phyloP scores from a whole-genome alignment of 1,140 invertebrate species.

The Listronotus oregonensis region DNA sequence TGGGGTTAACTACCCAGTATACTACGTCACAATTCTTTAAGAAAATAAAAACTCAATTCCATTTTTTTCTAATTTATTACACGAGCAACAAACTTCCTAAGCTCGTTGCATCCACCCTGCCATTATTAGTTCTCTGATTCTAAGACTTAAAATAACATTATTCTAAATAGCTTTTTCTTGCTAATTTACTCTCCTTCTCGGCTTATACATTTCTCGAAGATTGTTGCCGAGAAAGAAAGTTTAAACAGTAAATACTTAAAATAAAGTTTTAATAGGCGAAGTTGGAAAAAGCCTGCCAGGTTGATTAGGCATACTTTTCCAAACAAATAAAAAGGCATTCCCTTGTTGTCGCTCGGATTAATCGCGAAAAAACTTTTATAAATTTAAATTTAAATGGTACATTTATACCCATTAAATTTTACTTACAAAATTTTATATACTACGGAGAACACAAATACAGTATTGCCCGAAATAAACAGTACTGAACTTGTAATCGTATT shows the following conservation, averaged over 20 bases:
- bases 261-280: slow-evolving; percentile 12
- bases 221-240: neutral
- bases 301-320: slow-evolving; percentile 3
- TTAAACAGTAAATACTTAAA: slow-evolving; percentile 18
- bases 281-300: slow-evolving; percentile 1
- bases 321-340: slow-evolving; percentile 6
- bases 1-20: too few relatives aligned
- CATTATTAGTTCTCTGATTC: neutral
- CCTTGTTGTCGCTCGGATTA: neutral
- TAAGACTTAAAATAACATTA: slow-evolving; percentile 11
- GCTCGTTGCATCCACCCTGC: too few relatives aligned
- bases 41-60: too few relatives aligned
- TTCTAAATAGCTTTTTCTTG: slow-evolving; percentile 6
- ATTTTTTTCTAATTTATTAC: too few relatives aligned
- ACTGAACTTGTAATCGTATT: too few relatives aligned
- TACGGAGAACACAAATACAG: too few relatives aligned
- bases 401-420: too few relatives aligned
- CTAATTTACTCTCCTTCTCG: slow-evolving; percentile 7
- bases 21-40: too few relatives aligned
- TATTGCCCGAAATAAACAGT: too few relatives aligned
- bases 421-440: too few relatives aligned
- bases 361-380: neutral
- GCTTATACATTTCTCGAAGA: neutral
- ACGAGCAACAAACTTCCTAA: too few relatives aligned
- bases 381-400: too few relatives aligned